Conservation (phyloP, 2,888 invertebrate species). For the Amphipyra tragopoginis region DNA sequence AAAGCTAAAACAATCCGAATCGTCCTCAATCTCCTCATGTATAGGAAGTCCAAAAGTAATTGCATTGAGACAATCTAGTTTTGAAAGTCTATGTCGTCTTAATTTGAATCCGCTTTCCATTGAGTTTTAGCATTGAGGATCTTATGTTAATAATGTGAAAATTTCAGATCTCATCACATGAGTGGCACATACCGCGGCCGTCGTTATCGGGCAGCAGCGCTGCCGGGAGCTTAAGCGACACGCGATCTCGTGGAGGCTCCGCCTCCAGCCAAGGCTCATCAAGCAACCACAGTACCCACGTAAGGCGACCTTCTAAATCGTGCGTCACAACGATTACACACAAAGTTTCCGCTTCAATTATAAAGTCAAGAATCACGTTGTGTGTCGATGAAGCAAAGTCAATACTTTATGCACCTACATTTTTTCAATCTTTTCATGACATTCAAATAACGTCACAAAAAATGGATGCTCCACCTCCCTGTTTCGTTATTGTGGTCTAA, state of each 20-base stretch:
- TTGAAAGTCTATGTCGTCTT: neutral
- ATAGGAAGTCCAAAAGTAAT: neutral
- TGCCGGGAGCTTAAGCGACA: slow-evolving; percentile 77
- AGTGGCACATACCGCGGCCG: slow-evolving; percentile 96
- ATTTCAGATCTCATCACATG: slow-evolving; percentile 81
- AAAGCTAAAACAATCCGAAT: neutral
- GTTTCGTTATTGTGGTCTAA: slow-evolving; percentile 4
- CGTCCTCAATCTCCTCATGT: too few species aligned
- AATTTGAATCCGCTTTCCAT: neutral
- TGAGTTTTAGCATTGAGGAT: neutral
- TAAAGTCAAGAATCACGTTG: slow-evolving; percentile 45
- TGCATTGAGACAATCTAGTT: neutral
- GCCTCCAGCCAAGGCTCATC: slow-evolving; percentile 91
- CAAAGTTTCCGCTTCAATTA: slow-evolving; percentile 57
- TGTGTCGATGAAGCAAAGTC: slow-evolving; percentile 28
- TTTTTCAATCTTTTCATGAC: slow-evolving; percentile 27
- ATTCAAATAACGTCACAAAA: slow-evolving; percentile 33
- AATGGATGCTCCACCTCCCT: slow-evolving; percentile 6
- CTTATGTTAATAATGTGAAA: slow-evolving; percentile 20
- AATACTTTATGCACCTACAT: slow-evolving; percentile 36
- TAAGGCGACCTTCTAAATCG: slow-evolving; percentile 80
- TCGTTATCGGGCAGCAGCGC: slow-evolving; percentile 91
- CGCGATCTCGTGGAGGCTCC: slow-evolving; percentile 90
- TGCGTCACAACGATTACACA: slow-evolving; percentile 57
- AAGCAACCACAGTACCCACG: slow-evolving; percentile 94